Conservation (phyloP, 2,888 invertebrate species). For the Alloplasta piceator region DNA sequence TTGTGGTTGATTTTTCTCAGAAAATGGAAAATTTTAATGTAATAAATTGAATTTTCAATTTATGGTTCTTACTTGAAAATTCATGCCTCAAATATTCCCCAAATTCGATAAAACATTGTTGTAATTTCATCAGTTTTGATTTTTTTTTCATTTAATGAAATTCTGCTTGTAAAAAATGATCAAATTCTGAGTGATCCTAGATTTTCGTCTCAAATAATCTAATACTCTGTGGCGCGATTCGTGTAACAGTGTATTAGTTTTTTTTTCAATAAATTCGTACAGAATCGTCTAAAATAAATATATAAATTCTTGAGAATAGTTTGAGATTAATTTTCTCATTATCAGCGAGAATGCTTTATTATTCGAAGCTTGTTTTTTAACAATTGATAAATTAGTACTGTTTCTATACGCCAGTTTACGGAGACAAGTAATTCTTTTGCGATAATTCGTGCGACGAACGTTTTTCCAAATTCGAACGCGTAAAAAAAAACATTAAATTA, state of each 20-base stretch:
- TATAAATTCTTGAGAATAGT: no score
- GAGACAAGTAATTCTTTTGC: slow-evolving; percentile 31
- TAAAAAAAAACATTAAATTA: slow-evolving; percentile 62
- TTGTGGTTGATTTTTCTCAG: slow-evolving; percentile 21
- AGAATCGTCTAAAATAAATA: no score
- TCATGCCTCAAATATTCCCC: no score
- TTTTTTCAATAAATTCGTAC: no score
- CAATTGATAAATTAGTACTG: slow-evolving; percentile 67
- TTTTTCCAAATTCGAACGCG: slow-evolving; percentile 66
- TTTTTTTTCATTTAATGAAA: no score
- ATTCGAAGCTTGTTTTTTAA: slow-evolving; percentile 61
- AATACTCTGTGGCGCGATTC: no score
- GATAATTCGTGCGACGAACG: slow-evolving; percentile 67
- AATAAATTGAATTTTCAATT: slow-evolving; percentile 40
- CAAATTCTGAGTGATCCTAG: no score
- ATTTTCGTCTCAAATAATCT: no score
- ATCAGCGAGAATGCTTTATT: slow-evolving; percentile 67
- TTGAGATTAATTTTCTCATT: background rate
- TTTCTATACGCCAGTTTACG: slow-evolving; percentile 59
- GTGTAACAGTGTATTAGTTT: no score
- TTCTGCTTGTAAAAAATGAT: no score
- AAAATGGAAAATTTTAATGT: slow-evolving; percentile 10
- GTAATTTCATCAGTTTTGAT: no score
- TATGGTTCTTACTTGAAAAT: background rate
- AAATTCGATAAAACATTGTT: no score